These are phyloP conservation scores for Eupsilia transversa DNA, from an alignment of 2,888 invertebrate genomes.

Conservation along the genomic window DNA sequence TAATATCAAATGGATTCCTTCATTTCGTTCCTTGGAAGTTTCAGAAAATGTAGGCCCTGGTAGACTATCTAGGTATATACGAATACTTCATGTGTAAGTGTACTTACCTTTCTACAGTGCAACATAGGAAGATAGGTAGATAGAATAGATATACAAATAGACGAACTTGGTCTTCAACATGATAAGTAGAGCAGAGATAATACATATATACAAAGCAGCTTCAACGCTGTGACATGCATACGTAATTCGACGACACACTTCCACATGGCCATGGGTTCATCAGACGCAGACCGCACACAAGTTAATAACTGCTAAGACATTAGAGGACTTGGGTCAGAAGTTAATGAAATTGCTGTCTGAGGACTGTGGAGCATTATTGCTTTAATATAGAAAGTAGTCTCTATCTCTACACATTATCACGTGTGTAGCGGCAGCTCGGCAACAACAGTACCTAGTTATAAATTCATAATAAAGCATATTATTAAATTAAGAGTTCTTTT, in stretches of 20 bases:
- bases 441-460: too few species aligned
- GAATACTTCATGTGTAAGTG: background rate
- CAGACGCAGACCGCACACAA: conserved; percentile 1
- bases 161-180: conserved; percentile 29
- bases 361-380: conserved; percentile 9
- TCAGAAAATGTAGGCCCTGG: background rate
- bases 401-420: background rate
- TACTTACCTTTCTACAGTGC: background rate
- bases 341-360: conserved; percentile 39
- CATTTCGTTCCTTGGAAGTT: background rate
- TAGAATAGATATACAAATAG: background rate
- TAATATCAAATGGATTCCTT: background rate
- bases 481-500: too few species aligned
- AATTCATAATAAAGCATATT: too few species aligned
- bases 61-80: background rate
- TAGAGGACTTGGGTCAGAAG: conserved; percentile 30
- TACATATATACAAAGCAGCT: conserved; percentile 42
- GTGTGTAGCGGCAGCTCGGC: too few species aligned
- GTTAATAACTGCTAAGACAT: conserved; percentile 39
- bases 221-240: conserved; percentile 49
- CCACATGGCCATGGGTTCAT: conserved; percentile 19
- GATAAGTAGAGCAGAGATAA: conserved; percentile 53
- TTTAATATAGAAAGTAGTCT: conserved; percentile 20
- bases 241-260: conserved; percentile 51
- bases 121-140: background rate